Base-by-base conservation (phyloP, 2,113 vertebrate genomes). In the Danio rerio region DNA sequence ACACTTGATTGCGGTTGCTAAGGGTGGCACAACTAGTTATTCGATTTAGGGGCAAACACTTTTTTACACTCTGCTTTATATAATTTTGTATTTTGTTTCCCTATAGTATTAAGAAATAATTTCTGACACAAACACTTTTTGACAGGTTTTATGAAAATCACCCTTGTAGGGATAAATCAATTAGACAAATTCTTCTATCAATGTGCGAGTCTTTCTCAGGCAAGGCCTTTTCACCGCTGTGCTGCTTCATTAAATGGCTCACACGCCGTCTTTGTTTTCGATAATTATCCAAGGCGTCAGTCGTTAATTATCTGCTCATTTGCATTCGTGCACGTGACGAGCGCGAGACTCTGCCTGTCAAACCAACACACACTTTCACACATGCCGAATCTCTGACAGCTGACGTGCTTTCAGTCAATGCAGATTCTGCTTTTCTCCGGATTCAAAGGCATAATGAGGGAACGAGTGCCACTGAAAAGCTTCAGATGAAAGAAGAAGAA, bases 221-320 rank as follows among this genome's bases (percentile, higher is more conserved):
- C 55, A 52, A 61, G 78, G 63, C 20, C 7, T 43, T 18, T 80
- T 58, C 63, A 58, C 56, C 43, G 6, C 9, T 56, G 12, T 50
- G 78, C 66, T 52, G 83, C 84, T 83, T 84, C 70, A 83, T 91
- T 89, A 86, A 89, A 88, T 84, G 83, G 81, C 71, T 87, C 88
- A 90, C 90, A 88, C 55, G 80, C 89, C 75, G 31, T 68, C 78
- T 91, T 91, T 89, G 89, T 90, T 93, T 92, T 91, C 85, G 88
- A 91, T 93, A 93, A 93, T 93, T 92, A 93, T 91, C 90, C 86
- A 81, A 85, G 82, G 78, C 85, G 79, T 82, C 42, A 89, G 86
- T 91, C 91, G 90, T 92, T 90, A 89, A 92, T 92, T 89, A 92
- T 88, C 83, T 7, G 20, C 61, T 83, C 88, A 80, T 79, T 80